phyloP scores from a whole-genome alignment of 2,113 vertebrate genomes.

The Vulpes ferrilata region DNA sequence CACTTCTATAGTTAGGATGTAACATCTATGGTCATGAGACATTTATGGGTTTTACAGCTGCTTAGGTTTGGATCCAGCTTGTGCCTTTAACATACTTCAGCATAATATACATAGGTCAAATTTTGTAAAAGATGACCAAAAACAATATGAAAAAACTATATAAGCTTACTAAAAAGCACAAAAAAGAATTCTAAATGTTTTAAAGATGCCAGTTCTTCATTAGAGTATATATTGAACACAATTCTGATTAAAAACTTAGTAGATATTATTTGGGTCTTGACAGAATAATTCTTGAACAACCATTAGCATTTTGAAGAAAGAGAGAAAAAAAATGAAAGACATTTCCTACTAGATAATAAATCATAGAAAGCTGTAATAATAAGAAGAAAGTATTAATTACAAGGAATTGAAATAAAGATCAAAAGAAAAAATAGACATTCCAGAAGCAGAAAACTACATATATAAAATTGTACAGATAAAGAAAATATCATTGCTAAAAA shows the following conservation, averaged over 20 bases:
- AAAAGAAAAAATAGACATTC: not conserved
- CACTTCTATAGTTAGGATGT: not conserved
- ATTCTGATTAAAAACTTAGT: conserved; percentile 34
- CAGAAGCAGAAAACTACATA: not conserved
- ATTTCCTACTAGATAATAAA: not conserved
- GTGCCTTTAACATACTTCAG: not conserved
- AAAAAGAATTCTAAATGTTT: conserved; percentile 10
- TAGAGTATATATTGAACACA: not conserved
- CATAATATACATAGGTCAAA: not conserved
- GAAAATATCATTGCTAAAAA: not conserved
- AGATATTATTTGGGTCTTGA: conserved; percentile 35
- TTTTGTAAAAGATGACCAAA: not conserved
- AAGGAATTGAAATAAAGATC: not conserved
- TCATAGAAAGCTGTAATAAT: not conserved
- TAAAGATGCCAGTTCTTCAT: not conserved
- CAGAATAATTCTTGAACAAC: conserved; percentile 32
- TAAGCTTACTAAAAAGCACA: not conserved
- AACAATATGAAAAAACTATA: not conserved
- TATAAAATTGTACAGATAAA: not conserved
- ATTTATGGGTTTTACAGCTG: not conserved
- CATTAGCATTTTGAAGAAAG: conserved; percentile 52
- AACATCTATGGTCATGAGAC: not conserved
- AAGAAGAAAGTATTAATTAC: not conserved
- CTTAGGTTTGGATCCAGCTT: not conserved
- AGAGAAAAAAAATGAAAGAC: not conserved